Evolutionary conservation across 2,113 vertebrate species (phyloP).

Genomic region (Ariopsis seemanni): DNA sequence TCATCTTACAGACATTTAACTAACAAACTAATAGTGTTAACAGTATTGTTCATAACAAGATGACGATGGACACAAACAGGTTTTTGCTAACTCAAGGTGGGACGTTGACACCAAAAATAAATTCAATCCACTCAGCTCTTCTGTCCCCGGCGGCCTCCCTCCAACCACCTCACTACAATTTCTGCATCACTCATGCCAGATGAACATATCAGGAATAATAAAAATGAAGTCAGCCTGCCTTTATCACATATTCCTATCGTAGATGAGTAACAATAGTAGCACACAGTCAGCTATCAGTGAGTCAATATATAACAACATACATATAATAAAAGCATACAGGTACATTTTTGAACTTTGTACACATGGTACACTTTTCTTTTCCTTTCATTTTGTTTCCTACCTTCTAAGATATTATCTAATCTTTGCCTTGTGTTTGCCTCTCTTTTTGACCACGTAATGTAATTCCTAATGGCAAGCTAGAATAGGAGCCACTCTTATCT

Average conservation of each 20-base stretch:
- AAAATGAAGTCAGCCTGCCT: neutral
- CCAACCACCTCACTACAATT: neutral
- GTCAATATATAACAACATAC: neutral
- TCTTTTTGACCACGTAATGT: constrained; percentile 12
- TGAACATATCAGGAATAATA: neutral
- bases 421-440: neutral
- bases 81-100: no score
- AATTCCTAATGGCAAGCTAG: neutral
- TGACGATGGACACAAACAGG: no score
- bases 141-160: neutral
- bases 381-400: neutral
- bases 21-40: no score
- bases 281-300: neutral
- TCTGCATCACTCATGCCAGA: neutral
- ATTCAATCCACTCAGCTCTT: no score
- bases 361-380: neutral
- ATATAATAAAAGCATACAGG: neutral
- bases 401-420: neutral
- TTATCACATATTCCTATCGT: neutral
- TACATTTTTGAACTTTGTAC: neutral
- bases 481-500: constrained; percentile 26
- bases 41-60: no score
- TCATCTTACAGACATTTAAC: no score
- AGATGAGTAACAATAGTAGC: neutral
- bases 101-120: no score